These are phyloP conservation scores for Machimus atricapillus DNA, from an alignment of 2,888 invertebrate genomes.

Conservation along the genomic window DNA sequence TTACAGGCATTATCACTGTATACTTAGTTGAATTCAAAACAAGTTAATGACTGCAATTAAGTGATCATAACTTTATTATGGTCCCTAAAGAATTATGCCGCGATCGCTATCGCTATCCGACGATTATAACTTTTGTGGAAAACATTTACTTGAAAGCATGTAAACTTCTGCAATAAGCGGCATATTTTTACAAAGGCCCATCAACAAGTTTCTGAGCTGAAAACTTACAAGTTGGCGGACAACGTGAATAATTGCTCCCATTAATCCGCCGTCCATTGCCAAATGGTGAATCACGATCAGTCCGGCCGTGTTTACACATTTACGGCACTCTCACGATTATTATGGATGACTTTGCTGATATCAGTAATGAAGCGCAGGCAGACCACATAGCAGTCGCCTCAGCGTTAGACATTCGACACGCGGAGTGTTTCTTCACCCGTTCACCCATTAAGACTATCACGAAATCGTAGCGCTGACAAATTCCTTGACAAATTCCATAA, in stretches of 20 bases:
- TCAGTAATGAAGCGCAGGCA: background rate
- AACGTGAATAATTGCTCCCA: background rate
- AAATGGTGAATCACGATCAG: background rate
- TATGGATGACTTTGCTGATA: background rate
- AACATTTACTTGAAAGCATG: background rate
- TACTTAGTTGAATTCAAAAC: background rate
- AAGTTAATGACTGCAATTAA: background rate
- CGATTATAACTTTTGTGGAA: background rate
- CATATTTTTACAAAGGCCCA: background rate
- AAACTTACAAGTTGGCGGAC: background rate
- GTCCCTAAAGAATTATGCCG: background rate
- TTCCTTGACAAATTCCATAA: background rate
- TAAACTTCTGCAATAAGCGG: background rate
- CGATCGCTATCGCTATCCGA: background rate
- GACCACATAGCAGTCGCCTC: background rate
- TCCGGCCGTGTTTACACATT: background rate
- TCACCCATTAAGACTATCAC: background rate
- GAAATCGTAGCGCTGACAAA: background rate
- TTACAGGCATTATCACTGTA: background rate
- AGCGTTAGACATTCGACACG: background rate
- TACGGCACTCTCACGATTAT: background rate
- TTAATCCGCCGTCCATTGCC: background rate
- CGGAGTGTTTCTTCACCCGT: background rate
- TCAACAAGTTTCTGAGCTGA: background rate
- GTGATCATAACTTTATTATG: background rate